Percentiles rank a stretch among this genome's conserved stretches.
Conservation (phyloP, 2,113 vertebrate genomes). For the Corydoras sp. region DNA sequence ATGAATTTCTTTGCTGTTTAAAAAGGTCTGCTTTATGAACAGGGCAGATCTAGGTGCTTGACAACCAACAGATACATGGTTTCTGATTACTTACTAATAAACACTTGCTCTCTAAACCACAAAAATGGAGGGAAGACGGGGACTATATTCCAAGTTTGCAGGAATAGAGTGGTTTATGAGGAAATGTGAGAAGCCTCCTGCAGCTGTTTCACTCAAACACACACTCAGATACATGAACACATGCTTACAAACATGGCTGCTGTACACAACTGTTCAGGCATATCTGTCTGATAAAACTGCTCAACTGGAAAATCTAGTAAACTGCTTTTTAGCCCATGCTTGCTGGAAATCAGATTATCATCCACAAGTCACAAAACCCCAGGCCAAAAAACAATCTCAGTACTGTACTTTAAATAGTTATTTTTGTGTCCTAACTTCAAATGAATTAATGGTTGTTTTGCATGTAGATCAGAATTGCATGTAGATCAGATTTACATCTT, state of each 20-base stretch:
- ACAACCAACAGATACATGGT: slow-evolving; percentile 10
- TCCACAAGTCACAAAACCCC: slow-evolving; percentile 4
- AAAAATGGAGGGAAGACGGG: no score
- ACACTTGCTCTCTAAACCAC: background rate
- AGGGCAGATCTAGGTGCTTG: slow-evolving; percentile 9
- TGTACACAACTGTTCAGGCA: background rate
- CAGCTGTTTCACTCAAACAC: background rate
- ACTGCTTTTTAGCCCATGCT: background rate
- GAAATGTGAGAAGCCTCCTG: background rate
- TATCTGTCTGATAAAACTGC: slow-evolving; percentile 8
- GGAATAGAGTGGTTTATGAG: no score
- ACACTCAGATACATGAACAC: background rate
- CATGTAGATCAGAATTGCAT: no score
- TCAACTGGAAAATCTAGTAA: slow-evolving; percentile 6
- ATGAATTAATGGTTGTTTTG: no score
- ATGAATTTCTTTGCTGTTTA: no score
- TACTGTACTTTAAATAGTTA: no score
- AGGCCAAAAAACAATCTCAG: background rate
- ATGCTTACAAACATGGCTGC: background rate
- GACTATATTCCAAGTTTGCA: no score
- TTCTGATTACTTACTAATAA: slow-evolving; percentile 15
- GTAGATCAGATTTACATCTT: no score
- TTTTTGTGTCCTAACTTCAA: no score
- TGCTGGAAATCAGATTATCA: background rate
- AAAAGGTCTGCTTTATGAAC: background rate